Percentiles rank a stretch among this genome's conserved stretches.
phyloP scores from a whole-genome alignment of 2,113 vertebrate species.

The Xyliphius kryptos region DNA sequence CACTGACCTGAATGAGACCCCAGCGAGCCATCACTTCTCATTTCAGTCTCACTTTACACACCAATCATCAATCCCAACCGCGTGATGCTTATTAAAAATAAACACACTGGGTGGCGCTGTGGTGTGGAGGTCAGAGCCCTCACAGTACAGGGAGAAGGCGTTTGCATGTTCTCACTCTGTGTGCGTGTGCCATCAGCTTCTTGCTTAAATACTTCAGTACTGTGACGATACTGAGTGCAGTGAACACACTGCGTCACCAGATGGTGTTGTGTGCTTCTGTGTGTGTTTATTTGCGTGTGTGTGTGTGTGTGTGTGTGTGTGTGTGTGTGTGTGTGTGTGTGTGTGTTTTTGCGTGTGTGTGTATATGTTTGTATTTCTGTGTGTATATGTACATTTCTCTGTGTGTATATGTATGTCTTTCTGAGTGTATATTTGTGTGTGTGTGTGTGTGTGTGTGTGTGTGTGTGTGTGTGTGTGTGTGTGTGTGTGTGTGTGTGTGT shows the following conservation, averaged over 20 bases:
- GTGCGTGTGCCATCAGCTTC: slow-evolving; percentile 3
- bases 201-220: background rate
- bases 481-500: background rate
- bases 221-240: background rate
- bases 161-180: background rate
- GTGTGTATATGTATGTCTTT: background rate
- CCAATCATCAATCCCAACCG: too few species aligned
- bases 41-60: too few species aligned
- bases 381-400: background rate
- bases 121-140: too few species aligned
- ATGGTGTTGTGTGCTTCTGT: slow-evolving; percentile 7
- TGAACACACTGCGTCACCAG: slow-evolving; percentile 7
- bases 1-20: too few species aligned
- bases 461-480: background rate
- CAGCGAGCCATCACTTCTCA: too few species aligned
- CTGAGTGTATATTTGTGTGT: background rate
- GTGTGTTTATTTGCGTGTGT: background rate
- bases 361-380: background rate
- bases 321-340: slow-evolving; percentile 4
- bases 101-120: too few species aligned
- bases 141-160: too few species aligned
- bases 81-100: too few species aligned
- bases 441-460: background rate
- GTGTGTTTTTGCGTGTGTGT: slow-evolving; percentile 3
- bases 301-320: slow-evolving; percentile 1